Conservation (phyloP, 2,113 vertebrate genomes). For the Chloroceryle aenea region DNA sequence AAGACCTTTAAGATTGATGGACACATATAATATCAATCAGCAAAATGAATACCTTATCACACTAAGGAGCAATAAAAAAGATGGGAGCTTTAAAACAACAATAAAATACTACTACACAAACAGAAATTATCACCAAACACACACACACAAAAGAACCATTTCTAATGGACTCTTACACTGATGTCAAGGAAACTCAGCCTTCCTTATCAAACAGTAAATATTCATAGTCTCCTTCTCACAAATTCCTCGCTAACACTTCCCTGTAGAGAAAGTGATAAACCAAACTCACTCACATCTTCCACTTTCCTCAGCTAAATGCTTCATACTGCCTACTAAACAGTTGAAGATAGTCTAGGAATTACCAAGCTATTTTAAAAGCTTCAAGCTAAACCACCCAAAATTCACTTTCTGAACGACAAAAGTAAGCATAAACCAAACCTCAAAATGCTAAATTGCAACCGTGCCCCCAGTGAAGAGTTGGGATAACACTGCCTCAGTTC, state of each 20-base stretch:
- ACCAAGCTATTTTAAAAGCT: not conserved
- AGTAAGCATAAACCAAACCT: not conserved
- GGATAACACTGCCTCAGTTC: not conserved
- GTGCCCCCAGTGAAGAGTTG: not conserved
- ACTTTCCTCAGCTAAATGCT: not conserved
- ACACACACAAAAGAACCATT: constrained; percentile 9
- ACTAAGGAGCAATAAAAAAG: constrained; percentile 29
- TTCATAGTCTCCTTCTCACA: not conserved
- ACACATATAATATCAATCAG: constrained; percentile 19
- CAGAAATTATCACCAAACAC: not conserved
- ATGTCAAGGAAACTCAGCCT: constrained; percentile 45
- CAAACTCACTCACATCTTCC: not conserved
- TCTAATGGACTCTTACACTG: constrained; percentile 40
- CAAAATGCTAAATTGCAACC: not conserved
- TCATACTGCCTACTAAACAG: not conserved
- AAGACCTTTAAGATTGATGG: not conserved
- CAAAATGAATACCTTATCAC: constrained; percentile 26
- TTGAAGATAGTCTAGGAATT: constrained; percentile 11
- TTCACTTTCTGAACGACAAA: not conserved
- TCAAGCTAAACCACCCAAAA: not conserved
- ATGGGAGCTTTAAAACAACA: not conserved
- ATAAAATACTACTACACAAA: not conserved
- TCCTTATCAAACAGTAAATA: constrained; percentile 61
- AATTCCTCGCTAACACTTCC: not conserved
- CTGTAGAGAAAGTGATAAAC: constrained; percentile 11